Evolutionary conservation across 2,888 invertebrate genomes (phyloP).

Genomic region (Trisateles emortualis): DNA sequence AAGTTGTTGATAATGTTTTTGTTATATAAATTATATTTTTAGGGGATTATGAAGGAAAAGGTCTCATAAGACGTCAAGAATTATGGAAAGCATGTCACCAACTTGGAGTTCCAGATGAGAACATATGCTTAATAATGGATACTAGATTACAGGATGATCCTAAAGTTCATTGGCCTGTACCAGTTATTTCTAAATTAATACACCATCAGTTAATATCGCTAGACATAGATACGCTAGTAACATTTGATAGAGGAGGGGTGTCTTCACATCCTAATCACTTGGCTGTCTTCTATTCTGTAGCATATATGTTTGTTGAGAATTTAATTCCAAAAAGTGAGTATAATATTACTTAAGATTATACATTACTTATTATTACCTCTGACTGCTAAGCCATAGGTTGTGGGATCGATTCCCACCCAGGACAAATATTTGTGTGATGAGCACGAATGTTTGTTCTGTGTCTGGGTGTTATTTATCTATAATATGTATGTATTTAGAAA

Average conservation of each 20-base stretch:
- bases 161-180: conserved; percentile 90
- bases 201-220: conserved; percentile 89
- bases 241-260: conserved; percentile 97
- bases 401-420: no score
- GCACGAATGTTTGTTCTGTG: no score
- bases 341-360: background rate
- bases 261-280: conserved; percentile 97
- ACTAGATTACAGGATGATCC: conserved; percentile 93
- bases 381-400: no score
- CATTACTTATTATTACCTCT: conserved; percentile 1
- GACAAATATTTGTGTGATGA: no score
- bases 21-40: conserved; percentile 27
- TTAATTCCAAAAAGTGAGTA: conserved; percentile 91
- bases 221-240: conserved; percentile 94
- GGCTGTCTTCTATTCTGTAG: conserved; percentile 93
- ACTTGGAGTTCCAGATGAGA: conserved; percentile 92
- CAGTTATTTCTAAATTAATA: conserved; percentile 76
- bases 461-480: no score
- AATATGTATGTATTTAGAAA: no score
- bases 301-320: conserved; percentile 92
- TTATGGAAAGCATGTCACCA: conserved; percentile 92
- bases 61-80: conserved; percentile 90
- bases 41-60: conserved; percentile 90
- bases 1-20: no score
- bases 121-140: conserved; percentile 91